Evolutionary conservation across 2,113 vertebrate genomes (phyloP), one percentile per base, ranked within the genome.

Genomic region (Antennarius striatus): DNA sequence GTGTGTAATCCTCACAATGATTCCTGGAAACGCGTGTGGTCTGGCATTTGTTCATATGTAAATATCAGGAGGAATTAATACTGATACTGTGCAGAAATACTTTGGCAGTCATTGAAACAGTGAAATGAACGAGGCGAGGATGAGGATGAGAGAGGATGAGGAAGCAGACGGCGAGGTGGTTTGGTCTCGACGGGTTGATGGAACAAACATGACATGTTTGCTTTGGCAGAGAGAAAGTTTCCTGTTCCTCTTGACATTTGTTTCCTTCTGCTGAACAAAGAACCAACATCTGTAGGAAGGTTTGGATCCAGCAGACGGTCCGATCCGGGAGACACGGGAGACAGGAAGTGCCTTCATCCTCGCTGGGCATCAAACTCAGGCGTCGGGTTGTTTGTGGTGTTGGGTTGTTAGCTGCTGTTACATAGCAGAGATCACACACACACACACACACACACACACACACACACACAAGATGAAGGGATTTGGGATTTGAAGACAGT

Each of bases 291-390:
- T 57, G 40, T 39, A 49, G 62, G 16, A 16, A 61, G 51, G 59
- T 59, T 71, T 71, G 40, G 39, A 65, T 39, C 16, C 57, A 71
- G 46, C 39, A 66, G 65, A 29, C 17, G 11, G 40, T 82, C 40
- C 66, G 70, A 78, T 71, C 64, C 39, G 5, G n/a, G 16, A 63
- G 32, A 62, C 39, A 32, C 5, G 10, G 55, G 17, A 68, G 30
- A 71, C 56, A 63, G 48, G 43, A 48, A 60, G 57, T 65, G 75
- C 77, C 73, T 76, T 51, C 55, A 64, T 82, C 75, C 85, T 68
- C 67, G 77, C 47, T 78, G 75, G 77, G 42, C 45, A 73, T 75
- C 70, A 73, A 82, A 86, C 76, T 73, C 52, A 48, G 67, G 68
- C 75, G 43, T 59, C 64, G 59, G 57, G 11, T 46, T 73, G 59